Conservation (phyloP, 1,140 invertebrate genomes). For the Wasmannia auropunctata region DNA sequence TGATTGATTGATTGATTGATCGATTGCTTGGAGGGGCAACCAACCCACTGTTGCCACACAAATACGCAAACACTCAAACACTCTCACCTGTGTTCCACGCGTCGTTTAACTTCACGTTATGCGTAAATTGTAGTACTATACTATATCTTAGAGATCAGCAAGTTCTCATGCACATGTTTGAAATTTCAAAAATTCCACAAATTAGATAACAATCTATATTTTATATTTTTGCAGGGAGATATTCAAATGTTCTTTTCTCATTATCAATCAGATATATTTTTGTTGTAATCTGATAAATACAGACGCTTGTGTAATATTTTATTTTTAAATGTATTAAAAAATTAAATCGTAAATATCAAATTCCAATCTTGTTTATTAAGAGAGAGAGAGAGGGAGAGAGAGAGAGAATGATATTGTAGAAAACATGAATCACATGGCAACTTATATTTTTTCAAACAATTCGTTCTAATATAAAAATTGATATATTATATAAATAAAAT, state of each 20-base stretch:
- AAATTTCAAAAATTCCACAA: background rate
- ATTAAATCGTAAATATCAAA: background rate
- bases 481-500: background rate
- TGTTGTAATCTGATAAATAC: background rate
- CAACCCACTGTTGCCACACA: constrained; percentile 11
- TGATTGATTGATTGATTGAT: constrained; percentile 66
- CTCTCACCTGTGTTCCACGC: background rate
- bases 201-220: background rate
- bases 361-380: background rate
- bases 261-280: background rate
- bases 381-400: background rate
- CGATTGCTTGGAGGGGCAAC: constrained; percentile 35
- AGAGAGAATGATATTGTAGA: background rate
- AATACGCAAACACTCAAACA: constrained; percentile 15
- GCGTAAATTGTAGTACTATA: constrained; percentile 16
- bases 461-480: background rate
- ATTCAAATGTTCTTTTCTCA: background rate
- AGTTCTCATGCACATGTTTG: background rate
- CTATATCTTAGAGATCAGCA: constrained; percentile 3
- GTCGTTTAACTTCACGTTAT: constrained; percentile 23
- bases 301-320: background rate
- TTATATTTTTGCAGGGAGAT: background rate
- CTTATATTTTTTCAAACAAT: background rate
- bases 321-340: background rate
- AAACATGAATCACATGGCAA: background rate